phyloP scores from a whole-genome alignment of 2,113 vertebrate species.

The Pelmatolapia mariae region DNA sequence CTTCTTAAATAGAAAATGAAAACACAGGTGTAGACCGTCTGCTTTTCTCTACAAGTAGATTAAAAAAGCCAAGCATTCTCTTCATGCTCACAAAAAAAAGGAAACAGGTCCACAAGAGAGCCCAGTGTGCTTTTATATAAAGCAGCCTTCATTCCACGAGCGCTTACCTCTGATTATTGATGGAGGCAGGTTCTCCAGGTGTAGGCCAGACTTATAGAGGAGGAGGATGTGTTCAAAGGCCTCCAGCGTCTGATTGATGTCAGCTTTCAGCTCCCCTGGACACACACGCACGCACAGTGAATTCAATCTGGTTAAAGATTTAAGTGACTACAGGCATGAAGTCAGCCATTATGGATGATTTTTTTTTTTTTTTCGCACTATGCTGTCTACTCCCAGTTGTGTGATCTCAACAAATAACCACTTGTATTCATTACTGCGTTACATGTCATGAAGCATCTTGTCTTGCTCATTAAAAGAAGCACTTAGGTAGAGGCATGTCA shows the following conservation, averaged over 20 bases:
- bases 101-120: not conserved
- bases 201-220: constrained; percentile 83
- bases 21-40: constrained; percentile 13
- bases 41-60: not conserved
- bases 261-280: constrained; percentile 78
- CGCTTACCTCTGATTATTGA: constrained; percentile 75
- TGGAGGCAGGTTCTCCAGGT: constrained; percentile 74
- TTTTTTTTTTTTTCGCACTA: not conserved
- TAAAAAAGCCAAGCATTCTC: not conserved
- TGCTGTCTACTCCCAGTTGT: not conserved
- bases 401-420: not conserved
- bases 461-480: constrained; percentile 30
- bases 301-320: constrained; percentile 1
- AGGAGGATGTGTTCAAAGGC: constrained; percentile 84
- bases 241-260: constrained; percentile 79
- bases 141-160: constrained; percentile 13
- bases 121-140: constrained; percentile 10
- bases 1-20: constrained; percentile 28
- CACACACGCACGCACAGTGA: not conserved
- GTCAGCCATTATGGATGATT: not conserved
- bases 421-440: not conserved
- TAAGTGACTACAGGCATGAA: not conserved
- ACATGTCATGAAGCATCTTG: constrained; percentile 3
- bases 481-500: constrained; percentile 11
- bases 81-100: not conserved